These are phyloP conservation scores for Danio tinwini DNA, from an alignment of 2,797 vertebrate genomes.

Conservation along the genomic window DNA sequence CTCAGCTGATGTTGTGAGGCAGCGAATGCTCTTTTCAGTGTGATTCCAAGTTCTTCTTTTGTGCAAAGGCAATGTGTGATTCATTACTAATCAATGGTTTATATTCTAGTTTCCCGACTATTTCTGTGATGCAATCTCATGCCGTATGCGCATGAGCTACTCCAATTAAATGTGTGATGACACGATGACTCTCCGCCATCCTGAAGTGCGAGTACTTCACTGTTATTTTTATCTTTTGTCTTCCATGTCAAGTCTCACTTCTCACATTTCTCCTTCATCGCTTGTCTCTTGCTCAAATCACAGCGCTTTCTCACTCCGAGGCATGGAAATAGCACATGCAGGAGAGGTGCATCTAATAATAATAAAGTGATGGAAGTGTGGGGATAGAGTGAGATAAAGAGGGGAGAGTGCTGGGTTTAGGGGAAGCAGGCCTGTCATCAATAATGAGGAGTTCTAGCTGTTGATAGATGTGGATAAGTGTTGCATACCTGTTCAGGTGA, in stretches of 20 bases:
- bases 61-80: conserved; percentile 1
- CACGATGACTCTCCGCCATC: conserved; percentile 8
- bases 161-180: conserved; percentile 47
- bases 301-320: conserved; percentile 13
- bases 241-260: conserved; percentile 17
- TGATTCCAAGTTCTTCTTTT: not conserved
- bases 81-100: conserved; percentile 15
- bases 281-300: conserved; percentile 18
- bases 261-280: conserved; percentile 21
- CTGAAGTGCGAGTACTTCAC: conserved; percentile 30
- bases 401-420: not conserved
- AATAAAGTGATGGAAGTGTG: conserved; percentile 28
- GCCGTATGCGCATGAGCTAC: conserved; percentile 5
- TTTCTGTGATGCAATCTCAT: conserved; percentile 8
- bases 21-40: not conserved
- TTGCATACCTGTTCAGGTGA: not conserved
- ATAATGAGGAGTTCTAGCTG: not conserved
- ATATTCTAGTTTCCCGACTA: not conserved
- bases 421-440: not conserved
- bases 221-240: conserved; percentile 40
- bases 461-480: not conserved
- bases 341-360: conserved; percentile 21
- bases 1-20: conserved; percentile 3
- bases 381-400: not conserved
- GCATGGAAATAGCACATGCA: not conserved